Evolutionary conservation across 2,797 vertebrate species (phyloP).

Genomic region (Paramormyrops hopkinsi): DNA sequence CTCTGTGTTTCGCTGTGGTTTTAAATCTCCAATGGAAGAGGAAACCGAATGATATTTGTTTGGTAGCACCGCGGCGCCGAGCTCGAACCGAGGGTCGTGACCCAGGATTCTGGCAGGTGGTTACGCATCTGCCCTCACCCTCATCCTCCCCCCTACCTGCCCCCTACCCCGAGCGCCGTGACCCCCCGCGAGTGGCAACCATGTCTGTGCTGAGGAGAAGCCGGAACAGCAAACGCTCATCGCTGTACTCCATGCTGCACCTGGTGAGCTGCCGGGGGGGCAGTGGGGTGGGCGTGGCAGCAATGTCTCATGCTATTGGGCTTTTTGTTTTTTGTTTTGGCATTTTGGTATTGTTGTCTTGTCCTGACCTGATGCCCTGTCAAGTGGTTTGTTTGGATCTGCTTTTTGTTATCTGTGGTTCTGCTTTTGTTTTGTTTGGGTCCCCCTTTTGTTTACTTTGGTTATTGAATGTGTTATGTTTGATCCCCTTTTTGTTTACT

Average conservation of each 20-base stretch:
- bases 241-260: constrained; percentile 64
- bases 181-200: constrained; percentile 27
- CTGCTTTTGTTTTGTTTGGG: neutral
- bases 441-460: neutral
- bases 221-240: constrained; percentile 54
- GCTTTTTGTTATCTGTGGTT: neutral
- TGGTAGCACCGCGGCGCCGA: neutral
- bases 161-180: constrained; percentile 14
- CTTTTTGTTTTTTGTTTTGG: neutral
- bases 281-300: neutral
- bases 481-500: neutral
- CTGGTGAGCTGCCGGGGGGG: constrained; percentile 52
- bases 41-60: neutral
- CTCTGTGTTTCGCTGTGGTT: neutral
- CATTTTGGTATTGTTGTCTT: neutral
- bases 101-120: neutral
- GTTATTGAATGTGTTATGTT: neutral
- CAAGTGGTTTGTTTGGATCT: neutral
- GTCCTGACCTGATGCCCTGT: neutral
- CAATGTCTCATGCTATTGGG: neutral
- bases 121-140: constrained; percentile 25
- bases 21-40: neutral
- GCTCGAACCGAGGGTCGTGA: neutral
- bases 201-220: constrained; percentile 72
- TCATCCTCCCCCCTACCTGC: neutral